A percentile compares a stretch with the other conserved stretches of the same genome.
These are phyloP conservation scores for Hypsopygia costalis DNA, from an alignment of 2,888 invertebrate genomes.

Conservation along the genomic window DNA sequence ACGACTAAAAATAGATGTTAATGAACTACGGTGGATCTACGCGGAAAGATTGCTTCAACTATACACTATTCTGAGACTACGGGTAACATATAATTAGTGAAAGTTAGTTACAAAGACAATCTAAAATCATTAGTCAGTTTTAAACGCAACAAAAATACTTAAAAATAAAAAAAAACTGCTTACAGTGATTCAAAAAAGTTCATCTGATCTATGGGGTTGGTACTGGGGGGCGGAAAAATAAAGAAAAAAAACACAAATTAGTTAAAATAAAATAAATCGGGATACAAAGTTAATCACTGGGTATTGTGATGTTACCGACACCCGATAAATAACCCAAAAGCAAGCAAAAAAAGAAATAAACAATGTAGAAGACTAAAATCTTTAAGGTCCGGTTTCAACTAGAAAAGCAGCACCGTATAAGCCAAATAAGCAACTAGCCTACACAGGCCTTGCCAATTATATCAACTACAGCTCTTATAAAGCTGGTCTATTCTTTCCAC, in stretches of 20 bases:
- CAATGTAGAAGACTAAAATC: background rate
- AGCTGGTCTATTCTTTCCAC: background rate
- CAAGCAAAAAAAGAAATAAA: constrained; percentile 26
- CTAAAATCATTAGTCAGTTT: constrained; percentile 19
- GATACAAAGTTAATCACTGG: constrained; percentile 33
- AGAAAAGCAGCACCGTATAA: constrained; percentile 5
- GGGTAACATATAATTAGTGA: constrained; percentile 26
- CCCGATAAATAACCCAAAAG: constrained; percentile 32
- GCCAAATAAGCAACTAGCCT: constrained; percentile 2
- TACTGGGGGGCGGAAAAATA: constrained; percentile 61
- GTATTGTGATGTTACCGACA: constrained; percentile 32
- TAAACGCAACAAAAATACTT: constrained; percentile 23
- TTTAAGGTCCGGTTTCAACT: background rate
- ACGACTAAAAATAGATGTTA: constrained; percentile 11
- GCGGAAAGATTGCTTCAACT: background rate
- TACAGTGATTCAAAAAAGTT: constrained; percentile 80
- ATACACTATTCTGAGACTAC: constrained; percentile 6
- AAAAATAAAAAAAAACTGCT: constrained; percentile 55
- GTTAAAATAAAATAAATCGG: constrained; percentile 37
- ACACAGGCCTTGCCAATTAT: constrained; percentile 4
- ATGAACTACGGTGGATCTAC: constrained; percentile 11
- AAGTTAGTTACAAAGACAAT: constrained; percentile 14
- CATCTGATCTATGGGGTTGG: constrained; percentile 80
- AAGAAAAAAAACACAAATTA: constrained; percentile 51
- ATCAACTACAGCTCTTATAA: constrained; percentile 3